phyloP scores from a whole-genome alignment of 2,797 vertebrate genomes.

The Lithobates pipiens region DNA sequence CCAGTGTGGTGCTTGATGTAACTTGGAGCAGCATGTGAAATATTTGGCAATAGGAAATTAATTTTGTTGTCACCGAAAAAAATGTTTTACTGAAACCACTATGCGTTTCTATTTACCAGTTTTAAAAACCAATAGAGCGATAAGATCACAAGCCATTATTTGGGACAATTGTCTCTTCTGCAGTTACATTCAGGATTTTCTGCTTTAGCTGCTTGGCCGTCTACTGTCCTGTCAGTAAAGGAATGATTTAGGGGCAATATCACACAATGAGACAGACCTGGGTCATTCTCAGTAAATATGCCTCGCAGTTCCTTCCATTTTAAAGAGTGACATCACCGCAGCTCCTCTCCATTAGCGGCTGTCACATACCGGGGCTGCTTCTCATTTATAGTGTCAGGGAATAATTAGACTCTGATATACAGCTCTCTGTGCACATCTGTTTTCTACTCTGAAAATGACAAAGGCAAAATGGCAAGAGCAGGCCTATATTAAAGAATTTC shows the following conservation, averaged over 20 bases:
- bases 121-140: too few species aligned
- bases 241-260: background rate
- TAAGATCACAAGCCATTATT: background rate
- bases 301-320: background rate
- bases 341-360: background rate
- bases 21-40: too few species aligned
- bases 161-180: background rate
- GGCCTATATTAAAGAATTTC: too few species aligned
- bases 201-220: background rate
- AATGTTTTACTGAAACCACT: too few species aligned
- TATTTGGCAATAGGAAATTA: too few species aligned
- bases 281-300: background rate
- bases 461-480: background rate
- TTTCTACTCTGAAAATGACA: background rate
- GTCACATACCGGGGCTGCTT: background rate
- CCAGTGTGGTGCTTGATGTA: too few species aligned
- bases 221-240: background rate
- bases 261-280: background rate
- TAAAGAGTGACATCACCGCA: background rate
- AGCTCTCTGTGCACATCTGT: conserved; percentile 6
- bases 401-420: conserved; percentile 12
- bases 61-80: too few species aligned
- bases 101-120: too few species aligned
- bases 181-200: background rate
- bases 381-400: background rate